Percentiles rank a stretch among this genome's conserved stretches.
Evolutionary conservation across 1,140 invertebrate genomes (phyloP).

Genomic region (Lysiphlebus fabarum): DNA sequence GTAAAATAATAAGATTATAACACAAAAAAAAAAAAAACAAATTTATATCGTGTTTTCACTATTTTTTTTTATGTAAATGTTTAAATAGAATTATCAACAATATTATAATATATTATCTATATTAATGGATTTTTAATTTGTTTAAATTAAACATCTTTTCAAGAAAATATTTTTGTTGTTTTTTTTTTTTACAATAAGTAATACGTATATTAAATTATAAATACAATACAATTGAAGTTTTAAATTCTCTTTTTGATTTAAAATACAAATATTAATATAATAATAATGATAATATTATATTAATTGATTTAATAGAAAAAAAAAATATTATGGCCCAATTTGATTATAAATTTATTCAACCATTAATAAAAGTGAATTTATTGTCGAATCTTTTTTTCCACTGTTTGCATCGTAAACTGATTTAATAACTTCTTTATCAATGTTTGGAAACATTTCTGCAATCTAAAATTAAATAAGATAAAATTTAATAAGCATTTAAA

Average conservation of each 20-base stretch:
- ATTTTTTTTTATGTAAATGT: too few species aligned
- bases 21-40: too few species aligned
- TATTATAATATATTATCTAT: too few species aligned
- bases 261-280: slow-evolving; percentile 38
- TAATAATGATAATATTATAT: slow-evolving; percentile 26
- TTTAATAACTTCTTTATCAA: slow-evolving; percentile 88
- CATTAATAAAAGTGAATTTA: slow-evolving; percentile 89
- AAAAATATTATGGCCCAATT: background rate
- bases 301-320: background rate
- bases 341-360: slow-evolving; percentile 57
- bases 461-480: slow-evolving; percentile 60
- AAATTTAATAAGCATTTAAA: background rate
- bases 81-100: too few species aligned
- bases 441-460: slow-evolving; percentile 93
- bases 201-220: too few species aligned
- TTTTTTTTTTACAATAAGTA: too few species aligned
- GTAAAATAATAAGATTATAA: too few species aligned
- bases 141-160: too few species aligned
- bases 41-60: too few species aligned
- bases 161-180: too few species aligned
- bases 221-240: too few species aligned
- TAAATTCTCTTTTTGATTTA: slow-evolving; percentile 13
- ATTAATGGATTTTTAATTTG: too few species aligned
- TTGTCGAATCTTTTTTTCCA: slow-evolving; percentile 86
- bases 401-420: slow-evolving; percentile 85